Evolutionary conservation across 2,797 vertebrate genomes (phyloP).

Genomic region (Phalloptychus januarius): DNA sequence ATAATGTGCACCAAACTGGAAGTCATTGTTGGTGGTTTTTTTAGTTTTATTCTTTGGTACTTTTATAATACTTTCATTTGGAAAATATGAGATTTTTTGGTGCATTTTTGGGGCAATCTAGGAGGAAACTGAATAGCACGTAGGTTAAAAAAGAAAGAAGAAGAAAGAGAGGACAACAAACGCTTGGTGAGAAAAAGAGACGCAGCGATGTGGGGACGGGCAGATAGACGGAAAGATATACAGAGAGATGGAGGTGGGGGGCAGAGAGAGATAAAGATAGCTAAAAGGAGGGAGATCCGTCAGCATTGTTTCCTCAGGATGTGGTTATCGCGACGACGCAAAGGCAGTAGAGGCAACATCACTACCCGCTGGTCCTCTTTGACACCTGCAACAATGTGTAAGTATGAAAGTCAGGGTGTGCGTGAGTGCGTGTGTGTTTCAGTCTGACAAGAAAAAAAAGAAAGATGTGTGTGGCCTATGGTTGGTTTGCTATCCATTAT

Average conservation of each 20-base stretch:
- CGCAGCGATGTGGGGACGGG: conserved; percentile 30
- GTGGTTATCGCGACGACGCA: conserved; percentile 78
- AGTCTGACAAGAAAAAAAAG: neutral
- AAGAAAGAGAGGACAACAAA: conserved; percentile 37
- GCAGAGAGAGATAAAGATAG: conserved; percentile 72
- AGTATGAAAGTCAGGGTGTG: conserved; percentile 49
- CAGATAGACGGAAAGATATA: conserved; percentile 57
- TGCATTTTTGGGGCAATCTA: neutral
- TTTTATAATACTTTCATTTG: neutral
- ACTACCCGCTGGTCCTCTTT: conserved; percentile 65
- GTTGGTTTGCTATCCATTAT: conserved; percentile 48
- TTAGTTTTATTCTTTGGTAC: neutral
- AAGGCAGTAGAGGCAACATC: conserved; percentile 66
- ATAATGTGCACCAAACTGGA: neutral
- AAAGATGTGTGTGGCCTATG: conserved; percentile 24
- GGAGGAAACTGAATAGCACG: conserved; percentile 18
- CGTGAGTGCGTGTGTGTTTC: conserved; percentile 39
- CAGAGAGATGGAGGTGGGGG: conserved; percentile 53
- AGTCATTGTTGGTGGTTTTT: neutral
- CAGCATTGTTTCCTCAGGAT: conserved; percentile 81
- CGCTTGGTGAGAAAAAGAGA: conserved; percentile 23
- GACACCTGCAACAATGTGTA: conserved; percentile 72
- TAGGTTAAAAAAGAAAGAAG: conserved; percentile 7
- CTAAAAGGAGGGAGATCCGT: conserved; percentile 79
- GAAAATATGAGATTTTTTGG: neutral